Base-by-base conservation (phyloP, 2,888 invertebrate species). In the Lordiphosa fenestrarum region DNA sequence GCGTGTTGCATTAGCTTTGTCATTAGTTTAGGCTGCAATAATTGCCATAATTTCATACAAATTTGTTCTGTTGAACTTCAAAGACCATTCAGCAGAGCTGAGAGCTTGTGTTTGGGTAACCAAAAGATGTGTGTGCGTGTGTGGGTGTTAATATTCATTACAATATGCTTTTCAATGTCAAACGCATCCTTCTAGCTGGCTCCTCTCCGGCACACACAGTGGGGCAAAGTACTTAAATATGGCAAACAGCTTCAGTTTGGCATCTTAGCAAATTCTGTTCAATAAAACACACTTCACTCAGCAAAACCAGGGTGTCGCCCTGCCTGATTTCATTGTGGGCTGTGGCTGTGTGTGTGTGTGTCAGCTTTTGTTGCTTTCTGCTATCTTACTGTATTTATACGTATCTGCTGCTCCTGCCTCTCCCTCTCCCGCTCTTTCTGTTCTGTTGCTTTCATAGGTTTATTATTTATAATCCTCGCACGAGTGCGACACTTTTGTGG, bases 391-490 rank as follows among this genome's bases (percentile, higher is more conserved):
- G 66, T 64, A 67, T 69, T 51, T 53, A 38, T 36, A 36, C 15
- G 15, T 15, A 1, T 15, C 15, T 1, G 15, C 15, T 15, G 15
- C 15, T 15, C 15, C 15, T 15, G 1, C 15, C 15, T 15, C 15
- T 15, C 15, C 47, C 41, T 36, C 47, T 5, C 19, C 21, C 40
- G 30, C 56, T 41, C 54, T 53, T 53, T 41, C 54, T 53, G 59
- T 57, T 60, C 51, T 66, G 57, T 58, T 62, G 67, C 68, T 65
- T 55, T 72, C 70, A 77, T 77, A 77, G 72, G 77, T 78, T 81
- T 81, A 78, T 78, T 78, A 81, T 77, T 78, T 81, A 78, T 77
- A 78, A 81, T 74, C 74, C 74, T 62, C 67, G 65, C 70, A 72
- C 68, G 64, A 81, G 77, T 69, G 73, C 65, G 67, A 73, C 73